Evolutionary conservation across 2,888 invertebrate genomes (phyloP), one percentile per base, ranked within the genome.

Genomic region (Volucella zonaria): DNA sequence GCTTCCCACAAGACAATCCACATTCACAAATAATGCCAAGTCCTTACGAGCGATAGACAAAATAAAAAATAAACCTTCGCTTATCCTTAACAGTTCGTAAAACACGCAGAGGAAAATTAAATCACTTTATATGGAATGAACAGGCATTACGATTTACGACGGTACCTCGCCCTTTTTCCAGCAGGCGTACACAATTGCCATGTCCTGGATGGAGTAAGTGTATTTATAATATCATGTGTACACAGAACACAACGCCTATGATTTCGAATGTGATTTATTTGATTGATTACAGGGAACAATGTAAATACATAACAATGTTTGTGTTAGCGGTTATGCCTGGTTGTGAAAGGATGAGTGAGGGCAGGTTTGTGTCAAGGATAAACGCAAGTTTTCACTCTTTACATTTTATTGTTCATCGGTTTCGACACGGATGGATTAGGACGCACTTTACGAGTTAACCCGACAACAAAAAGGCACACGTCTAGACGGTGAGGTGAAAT

Each of bases 251-350:
- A 49, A 31, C 54, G 42, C 40, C 49, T 66, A 56, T 66, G 66
- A 73, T 79, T 79, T 67, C 47, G 42, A 42, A 40, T 66, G 74
- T 66, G 66, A 73, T 79, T 79, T 74, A 74, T 80, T 74, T 68
- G 74, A 80, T 49, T 74, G 74, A 80, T 74, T 80, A 54, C 42
- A 15, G 23, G 6, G 62, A 45, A 59, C 47, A 58, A 38, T 58
- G 8, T 6, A 23, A 1, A 23, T 23, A 3, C 2, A 2, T 23
- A 23, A 3, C 42, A 10, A 3, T 40, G 23, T 18, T 10, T 52
- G 42, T 43, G n/a, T 47, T 31, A 47, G 18, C 11, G 10, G 15
- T 10, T 43, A 2, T n/a, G 2, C 18, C 1, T 31, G 6, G 31
- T 1, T 3, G 31, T 31, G 51, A 18, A 15, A 18, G 18, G 1